Conservation (phyloP, 2,113 vertebrate genomes). For the Anser brachyrhynchus region DNA sequence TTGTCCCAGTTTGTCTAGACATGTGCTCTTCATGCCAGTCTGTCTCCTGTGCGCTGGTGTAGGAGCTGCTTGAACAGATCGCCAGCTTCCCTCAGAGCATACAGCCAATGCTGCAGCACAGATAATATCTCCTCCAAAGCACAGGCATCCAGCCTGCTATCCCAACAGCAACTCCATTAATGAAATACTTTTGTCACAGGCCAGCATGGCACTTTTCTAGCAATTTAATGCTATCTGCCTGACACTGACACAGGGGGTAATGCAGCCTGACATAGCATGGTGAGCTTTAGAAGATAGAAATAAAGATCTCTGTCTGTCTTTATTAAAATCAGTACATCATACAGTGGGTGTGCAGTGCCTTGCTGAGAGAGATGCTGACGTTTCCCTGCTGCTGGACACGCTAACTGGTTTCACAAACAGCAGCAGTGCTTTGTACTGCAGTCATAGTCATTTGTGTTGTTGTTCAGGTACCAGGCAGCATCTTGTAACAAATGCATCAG, state of each 20-base stretch:
- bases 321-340: not conserved
- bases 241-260: accelerated
- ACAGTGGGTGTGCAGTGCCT: accelerated
- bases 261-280: not conserved
- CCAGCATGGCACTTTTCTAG: not conserved
- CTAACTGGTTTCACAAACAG: not conserved
- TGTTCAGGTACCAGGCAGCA: not conserved
- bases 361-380: not conserved
- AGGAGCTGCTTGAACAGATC: not conserved
- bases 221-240: not conserved
- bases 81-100: not conserved
- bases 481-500: not conserved
- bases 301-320: not conserved
- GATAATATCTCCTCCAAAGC: not conserved
- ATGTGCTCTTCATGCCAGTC: accelerated
- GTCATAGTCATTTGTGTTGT: not conserved
- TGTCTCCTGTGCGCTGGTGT: not conserved
- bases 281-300: not conserved
- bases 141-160: not conserved
- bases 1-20: not conserved
- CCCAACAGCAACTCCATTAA: not conserved
- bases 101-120: not conserved
- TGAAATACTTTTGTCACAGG: not conserved
- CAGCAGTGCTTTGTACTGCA: not conserved
- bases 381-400: not conserved